Evolutionary conservation across 2,113 vertebrate genomes (phyloP).

Genomic region (Toxostoma redivivum): DNA sequence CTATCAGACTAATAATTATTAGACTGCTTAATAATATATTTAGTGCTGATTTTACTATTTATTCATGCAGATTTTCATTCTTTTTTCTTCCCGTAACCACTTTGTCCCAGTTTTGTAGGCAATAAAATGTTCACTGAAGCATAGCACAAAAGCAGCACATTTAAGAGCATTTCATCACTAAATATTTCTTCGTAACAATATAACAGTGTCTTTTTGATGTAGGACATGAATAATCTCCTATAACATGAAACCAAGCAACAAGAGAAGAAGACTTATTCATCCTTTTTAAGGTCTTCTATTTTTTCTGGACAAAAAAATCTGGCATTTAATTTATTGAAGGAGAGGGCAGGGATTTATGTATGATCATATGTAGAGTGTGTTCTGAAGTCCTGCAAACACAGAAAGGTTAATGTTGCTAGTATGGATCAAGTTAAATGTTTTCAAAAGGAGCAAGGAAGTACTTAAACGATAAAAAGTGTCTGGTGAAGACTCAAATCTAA

Average conservation of each 20-base stretch:
- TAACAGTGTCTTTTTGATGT: not conserved
- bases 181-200: not conserved
- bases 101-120: constrained; percentile 35
- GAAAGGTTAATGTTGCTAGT: not conserved
- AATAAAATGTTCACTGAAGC: constrained; percentile 3
- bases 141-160: not conserved
- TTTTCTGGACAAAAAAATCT: not conserved
- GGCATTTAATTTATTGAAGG: not conserved
- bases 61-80: constrained; percentile 30
- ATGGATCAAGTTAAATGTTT: not conserved
- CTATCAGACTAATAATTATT: constrained; percentile 57
- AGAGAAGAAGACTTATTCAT: not conserved
- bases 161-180: not conserved
- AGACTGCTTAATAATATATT: constrained; percentile 46
- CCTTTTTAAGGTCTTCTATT: not conserved
- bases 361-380: not conserved
- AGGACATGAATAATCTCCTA: not conserved
- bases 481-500: not conserved
- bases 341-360: not conserved
- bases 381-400: not conserved
- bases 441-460: not conserved
- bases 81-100: not conserved
- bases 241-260: not conserved
- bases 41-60: constrained; percentile 43
- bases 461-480: not conserved